Base-by-base conservation (phyloP, 2,888 invertebrate species). In the Alloplasta piceator region DNA sequence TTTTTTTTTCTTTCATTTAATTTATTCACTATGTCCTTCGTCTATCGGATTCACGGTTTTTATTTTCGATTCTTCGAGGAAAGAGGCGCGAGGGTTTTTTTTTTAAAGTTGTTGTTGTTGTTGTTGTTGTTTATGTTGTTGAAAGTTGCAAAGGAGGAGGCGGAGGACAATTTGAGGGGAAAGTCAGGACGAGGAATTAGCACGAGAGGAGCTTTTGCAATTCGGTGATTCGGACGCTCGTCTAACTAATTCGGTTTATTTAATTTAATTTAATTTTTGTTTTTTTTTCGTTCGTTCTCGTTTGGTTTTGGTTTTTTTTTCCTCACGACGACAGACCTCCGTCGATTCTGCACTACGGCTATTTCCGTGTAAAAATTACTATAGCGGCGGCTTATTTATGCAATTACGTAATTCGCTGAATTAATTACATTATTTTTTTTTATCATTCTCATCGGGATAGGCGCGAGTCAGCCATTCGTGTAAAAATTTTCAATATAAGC, bases 401-500 rank as follows among this genome's bases (percentile, higher is more conserved):
- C 50, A 48, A 38, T 66, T 80, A 80, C 72, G 67, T 73, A 56
- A 56, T 26, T 26, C 26, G 26, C 26, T 1, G 26, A 26, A 26
- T 84, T 38, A 48, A 72, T 76, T 75, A 67, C 70, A 75, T 64
- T 56, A 48, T 75, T 55, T 39, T 75, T 71, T 68, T 58, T 56
- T 2, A 68, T 41, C 56, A 64, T 52, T 77, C 76, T 71, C 4
- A 12, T 12, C 6, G 6, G 52, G n/a, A 48, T 56, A 43, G 64
- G 60, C 56, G 74, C 80, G 81, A 82, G 78, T 84, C 82, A 82
- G 83, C 85, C 82, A 82, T 83, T 86, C 84, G 85, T 86, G 86
- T 85, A 85, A 87, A 86, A 86, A 82, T 86, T 26, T 85, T 85
- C 83, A 83, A 83, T 85, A 80, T 83, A 85, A 86, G 84, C 84